Base-by-base conservation (phyloP, 1,140 invertebrate genomes). In the Acromyrmex charruanus region DNA sequence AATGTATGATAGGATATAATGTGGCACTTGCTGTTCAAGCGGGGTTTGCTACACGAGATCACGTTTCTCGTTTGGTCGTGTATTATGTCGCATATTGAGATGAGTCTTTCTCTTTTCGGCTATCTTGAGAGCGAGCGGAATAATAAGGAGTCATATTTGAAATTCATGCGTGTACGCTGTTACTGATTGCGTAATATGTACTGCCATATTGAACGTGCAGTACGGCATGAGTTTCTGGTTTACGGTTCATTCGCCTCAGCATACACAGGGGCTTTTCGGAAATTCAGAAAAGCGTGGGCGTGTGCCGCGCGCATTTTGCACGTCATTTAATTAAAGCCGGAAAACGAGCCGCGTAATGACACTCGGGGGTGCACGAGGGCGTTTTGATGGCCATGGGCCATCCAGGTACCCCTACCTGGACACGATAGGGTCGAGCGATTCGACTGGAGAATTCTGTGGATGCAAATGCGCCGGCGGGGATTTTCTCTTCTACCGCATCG, bases 331-430 rank as follows among this genome's bases (percentile, higher is more conserved):
- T 91, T 91, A 89, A 91, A 91, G 66, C 74, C 75, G 85, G 85
- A 89, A 89, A 91, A 91, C 80, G 90, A 91, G 89, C 85, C 79
- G 65, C 90, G 75, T 89, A 91, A 91, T 85, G 85, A 89, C 87
- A 89, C 84, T 89, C 75, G 74, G 72, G 77, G 44, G 77, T 53
- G 58, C 31, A 21, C 61, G 68, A 81, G 61, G 58, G 25, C 74
- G 58, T 88, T 89, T 80, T 61, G 69, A 71, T 79, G 71, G 71
- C 77, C 77, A 28, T n/a, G 77, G 49, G 51, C 18, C 14, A 75
- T 0, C 31, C n/a, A 77, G 74, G 3, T n/a, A 31, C 21, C n/a
- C 72, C 28, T 58, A 53, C 14, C 35, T 31, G 51, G 68, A 21
- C 18, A 21, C 51, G 44, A 25, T 39, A 49, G 39, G 7, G 16